Base-by-base conservation (phyloP, 2,113 vertebrate genomes). In the Australoheros scitulus region DNA sequence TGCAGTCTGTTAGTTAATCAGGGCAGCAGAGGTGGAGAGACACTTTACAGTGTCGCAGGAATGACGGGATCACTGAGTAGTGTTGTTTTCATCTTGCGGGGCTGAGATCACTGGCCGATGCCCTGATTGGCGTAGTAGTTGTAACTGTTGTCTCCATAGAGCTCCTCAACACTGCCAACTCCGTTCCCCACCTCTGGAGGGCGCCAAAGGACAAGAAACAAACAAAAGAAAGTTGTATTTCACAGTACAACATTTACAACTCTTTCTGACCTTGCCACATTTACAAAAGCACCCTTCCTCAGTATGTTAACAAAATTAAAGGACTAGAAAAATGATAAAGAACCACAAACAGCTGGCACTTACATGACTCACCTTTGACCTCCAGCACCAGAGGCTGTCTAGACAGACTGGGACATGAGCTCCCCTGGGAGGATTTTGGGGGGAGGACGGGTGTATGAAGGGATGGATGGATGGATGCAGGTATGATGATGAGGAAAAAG, bases 161-260 rank as follows among this genome's bases (percentile, higher is more conserved):
- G 93, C 79, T 97, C 97, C 0, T 99, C 97, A 0, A 94, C 94
- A 76, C 93, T 79, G 90, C 96, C 95, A 80, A 96, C 93, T 0
- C 98, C 97, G 0, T 94, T 97, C 85, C 97, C 96, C 91, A 99
- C 97, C 95, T 99, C 98, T 99, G 93, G 94, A 88, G 79, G 84
- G 82, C 64, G 34, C 20, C 85, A 91, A 9, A 86, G 8, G 22
- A 88, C 1, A 81, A 47, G 18, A 34, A 34, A 34, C 34, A 18
- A 13, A 36, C 24, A 15, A 78, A 34, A 57, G 26, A 5, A 41
- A 18, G 18, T 50, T 50, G 60, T 14, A 6, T 14, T 2, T 36
- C 17, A 13, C 0, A n/a, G 29, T 3, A 18, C 11, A 70, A 29
- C 41, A 43, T 43, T 68, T 52, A 18, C 36, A 58, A 7, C 20